Evolutionary conservation across 2,113 vertebrate species (phyloP).

Genomic region (Hemiscyllium ocellatum): DNA sequence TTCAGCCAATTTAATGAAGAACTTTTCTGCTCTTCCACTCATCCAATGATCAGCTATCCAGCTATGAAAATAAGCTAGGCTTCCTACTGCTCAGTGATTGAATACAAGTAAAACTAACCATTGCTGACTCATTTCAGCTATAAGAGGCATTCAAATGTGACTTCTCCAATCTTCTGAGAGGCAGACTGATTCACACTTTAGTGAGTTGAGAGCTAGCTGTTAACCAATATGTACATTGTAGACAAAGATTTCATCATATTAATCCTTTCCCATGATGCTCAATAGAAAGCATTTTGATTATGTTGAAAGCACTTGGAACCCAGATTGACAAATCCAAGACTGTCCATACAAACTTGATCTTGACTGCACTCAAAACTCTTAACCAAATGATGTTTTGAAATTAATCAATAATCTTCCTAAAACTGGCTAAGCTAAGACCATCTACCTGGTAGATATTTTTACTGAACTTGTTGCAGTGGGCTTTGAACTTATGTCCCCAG

Average conservation of each 20-base stretch:
- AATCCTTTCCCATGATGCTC: background rate
- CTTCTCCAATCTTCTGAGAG: background rate
- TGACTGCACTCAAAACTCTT: background rate
- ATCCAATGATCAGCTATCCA: background rate
- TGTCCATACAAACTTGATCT: background rate
- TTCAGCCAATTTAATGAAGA: conserved; percentile 14
- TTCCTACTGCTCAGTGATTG: background rate
- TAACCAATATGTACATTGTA: background rate
- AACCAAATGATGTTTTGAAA: background rate
- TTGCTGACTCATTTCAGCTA: background rate
- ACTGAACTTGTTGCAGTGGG: no score
- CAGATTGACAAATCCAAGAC: background rate
- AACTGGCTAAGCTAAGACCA: background rate
- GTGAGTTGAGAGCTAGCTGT: background rate
- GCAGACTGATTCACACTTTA: background rate
- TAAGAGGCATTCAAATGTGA: background rate
- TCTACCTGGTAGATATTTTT: background rate
- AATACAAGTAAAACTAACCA: background rate
- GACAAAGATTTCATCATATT: background rate
- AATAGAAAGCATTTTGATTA: background rate
- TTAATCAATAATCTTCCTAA: background rate
- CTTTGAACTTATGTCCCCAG: no score
- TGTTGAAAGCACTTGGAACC: background rate
- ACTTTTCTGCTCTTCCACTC: background rate
- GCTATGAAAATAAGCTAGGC: background rate